These are phyloP conservation scores for Ophioninae sp. DNA, from an alignment of 2,888 invertebrate genomes.

Conservation along the genomic window DNA sequence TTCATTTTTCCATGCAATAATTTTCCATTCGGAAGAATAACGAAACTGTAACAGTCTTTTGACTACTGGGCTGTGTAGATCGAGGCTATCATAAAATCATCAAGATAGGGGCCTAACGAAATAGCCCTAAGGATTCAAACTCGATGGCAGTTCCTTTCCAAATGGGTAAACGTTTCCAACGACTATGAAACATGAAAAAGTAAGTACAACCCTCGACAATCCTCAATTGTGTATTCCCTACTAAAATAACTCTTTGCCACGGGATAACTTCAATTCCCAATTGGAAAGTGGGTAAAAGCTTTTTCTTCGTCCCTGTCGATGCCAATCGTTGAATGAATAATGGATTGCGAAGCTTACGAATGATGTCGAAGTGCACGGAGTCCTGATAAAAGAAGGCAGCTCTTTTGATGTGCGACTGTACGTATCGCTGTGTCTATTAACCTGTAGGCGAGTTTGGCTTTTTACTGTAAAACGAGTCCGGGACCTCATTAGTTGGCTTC, in stretches of 20 bases:
- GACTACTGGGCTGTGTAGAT: too few relatives aligned
- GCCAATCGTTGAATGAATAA: not conserved
- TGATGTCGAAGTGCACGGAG: not conserved
- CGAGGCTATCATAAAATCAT: too few relatives aligned
- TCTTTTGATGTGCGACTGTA: slow-evolving; percentile 13
- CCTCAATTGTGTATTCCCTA: not conserved
- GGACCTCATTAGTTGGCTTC: slow-evolving; percentile 61
- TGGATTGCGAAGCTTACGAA: not conserved
- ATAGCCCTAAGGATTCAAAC: not conserved
- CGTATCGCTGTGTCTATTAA: slow-evolving; percentile 21
- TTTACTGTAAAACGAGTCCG: slow-evolving; percentile 51
- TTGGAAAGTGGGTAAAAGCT: not conserved
- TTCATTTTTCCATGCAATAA: not conserved
- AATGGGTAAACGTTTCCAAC: not conserved
- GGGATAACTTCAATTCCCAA: not conserved
- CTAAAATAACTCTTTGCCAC: not conserved
- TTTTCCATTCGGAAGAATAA: not conserved
- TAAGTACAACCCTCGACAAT: not conserved
- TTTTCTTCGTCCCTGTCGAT: not conserved
- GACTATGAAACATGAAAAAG: not conserved
- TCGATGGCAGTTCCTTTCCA: not conserved
- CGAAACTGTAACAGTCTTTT: not conserved
- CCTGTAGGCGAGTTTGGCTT: slow-evolving; percentile 16
- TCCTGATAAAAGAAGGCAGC: slow-evolving; percentile 3
- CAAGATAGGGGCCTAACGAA: too few relatives aligned